Evolutionary conservation across 2,888 invertebrate genomes (phyloP), one percentile per base, ranked within the genome.

Genomic region (Halictus quadricinctus): DNA sequence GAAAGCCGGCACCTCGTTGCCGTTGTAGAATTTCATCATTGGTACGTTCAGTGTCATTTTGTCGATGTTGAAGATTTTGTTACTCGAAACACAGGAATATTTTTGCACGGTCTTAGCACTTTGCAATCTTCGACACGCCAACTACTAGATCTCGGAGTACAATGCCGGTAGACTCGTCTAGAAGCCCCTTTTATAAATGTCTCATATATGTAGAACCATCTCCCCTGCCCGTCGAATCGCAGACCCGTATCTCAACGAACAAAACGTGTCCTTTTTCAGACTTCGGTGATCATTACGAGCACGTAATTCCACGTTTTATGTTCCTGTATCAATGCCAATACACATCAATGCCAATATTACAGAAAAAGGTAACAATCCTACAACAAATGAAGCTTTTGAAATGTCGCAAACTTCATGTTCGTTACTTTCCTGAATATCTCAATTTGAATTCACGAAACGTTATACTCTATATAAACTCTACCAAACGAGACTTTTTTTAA

Each of bases 1-100:
- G 58, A 96, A 93, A 72, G 94, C 90, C 0, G 96, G 96, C 72
- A 96, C 94, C 69, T 94, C 91, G 48, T 93, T 91, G 54, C 95
- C 95, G 85, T 95, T 95, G 90, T 94, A 93, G 72, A 96, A 94
- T 83, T 94, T 95, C 12, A 95, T 84, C 72, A 89, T 93, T 8
- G 95, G 94, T 60, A 91, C 92, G 64, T 92, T 93, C 18, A 93
- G 58, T 72, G 89, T 87, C 94, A 94, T 94, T 72, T 86, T 87
- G 21, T 79, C 10, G 15, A 70, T 10, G 73, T 72, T 58, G 43
- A 25, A 10, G n/a, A 60, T 4, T 50, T 76, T 58, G 13, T 64
- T 54, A n/a, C 12, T 74, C 12, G n/a, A 54, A 72, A 21, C 21
- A 64, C 72, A 25, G 13, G 8, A 12, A 66, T 36, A 25, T 72